These are phyloP conservation scores for Agriotes lineatus DNA, from an alignment of 2,888 invertebrate species.

Conservation along the genomic window DNA sequence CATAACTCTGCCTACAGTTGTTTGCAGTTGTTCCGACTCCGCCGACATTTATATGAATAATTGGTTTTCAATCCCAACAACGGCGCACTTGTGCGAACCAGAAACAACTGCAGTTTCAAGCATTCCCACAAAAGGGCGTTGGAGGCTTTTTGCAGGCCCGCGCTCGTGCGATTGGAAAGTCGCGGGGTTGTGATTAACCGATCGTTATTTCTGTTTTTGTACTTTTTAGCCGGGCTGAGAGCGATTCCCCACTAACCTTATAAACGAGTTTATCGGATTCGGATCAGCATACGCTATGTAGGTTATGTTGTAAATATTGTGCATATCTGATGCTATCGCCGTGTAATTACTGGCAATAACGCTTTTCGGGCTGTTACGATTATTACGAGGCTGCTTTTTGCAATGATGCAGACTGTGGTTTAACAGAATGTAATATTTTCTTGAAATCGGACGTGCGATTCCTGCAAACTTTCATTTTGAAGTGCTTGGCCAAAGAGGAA, in stretches of 20 bases:
- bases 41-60: background rate
- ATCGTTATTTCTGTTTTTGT: background rate
- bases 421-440: too few relatives aligned
- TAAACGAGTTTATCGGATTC: slow-evolving; percentile 30
- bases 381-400: background rate
- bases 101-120: too few relatives aligned
- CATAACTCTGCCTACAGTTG: slow-evolving; percentile 11
- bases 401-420: background rate
- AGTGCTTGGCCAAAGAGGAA: too few relatives aligned
- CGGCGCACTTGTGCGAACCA: background rate
- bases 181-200: background rate
- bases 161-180: too few relatives aligned
- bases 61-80: slow-evolving; percentile 2
- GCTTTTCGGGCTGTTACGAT: background rate
- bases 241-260: slow-evolving; percentile 33
- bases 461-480: too few relatives aligned
- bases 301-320: slow-evolving; percentile 26
- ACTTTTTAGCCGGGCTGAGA: background rate
- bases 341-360: slow-evolving; percentile 16
- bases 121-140: too few relatives aligned
- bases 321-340: slow-evolving; percentile 21
- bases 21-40: background rate
- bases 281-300: slow-evolving; percentile 31
- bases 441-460: too few relatives aligned
- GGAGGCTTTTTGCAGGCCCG: too few relatives aligned